Conservation (phyloP, 2,888 invertebrate genomes). For the Clanis bilineata region DNA sequence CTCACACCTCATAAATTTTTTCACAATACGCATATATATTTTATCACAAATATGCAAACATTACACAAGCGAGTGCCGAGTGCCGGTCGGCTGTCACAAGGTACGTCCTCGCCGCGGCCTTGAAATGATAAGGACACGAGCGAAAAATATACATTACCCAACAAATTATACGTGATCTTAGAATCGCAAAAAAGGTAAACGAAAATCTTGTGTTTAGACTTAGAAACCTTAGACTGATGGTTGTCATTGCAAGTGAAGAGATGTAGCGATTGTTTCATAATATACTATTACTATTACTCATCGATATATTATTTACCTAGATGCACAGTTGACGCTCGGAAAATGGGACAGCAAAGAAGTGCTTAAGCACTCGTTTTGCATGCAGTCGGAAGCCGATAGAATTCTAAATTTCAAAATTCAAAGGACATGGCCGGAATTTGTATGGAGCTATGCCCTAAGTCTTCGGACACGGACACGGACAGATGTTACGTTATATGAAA, state of each 20-base stretch:
- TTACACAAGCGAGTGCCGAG: constrained; percentile 6
- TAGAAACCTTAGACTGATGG: no score
- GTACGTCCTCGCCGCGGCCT: constrained; percentile 9
- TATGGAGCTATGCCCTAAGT: no score
- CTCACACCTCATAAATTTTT: neutral
- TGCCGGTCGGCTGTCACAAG: constrained; percentile 10
- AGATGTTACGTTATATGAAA: no score
- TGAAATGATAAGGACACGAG: constrained; percentile 10
- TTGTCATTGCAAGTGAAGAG: neutral
- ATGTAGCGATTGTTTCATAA: neutral
- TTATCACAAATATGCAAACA: constrained; percentile 12
- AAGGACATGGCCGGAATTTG: no score
- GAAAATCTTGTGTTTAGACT: neutral
- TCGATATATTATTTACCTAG: no score
- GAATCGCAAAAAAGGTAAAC: neutral
- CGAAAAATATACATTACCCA: neutral
- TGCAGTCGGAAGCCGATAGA: no score
- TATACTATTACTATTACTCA: no score
- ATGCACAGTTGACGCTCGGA: no score
- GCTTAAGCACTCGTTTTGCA: no score
- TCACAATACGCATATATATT: neutral
- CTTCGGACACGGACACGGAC: no score
- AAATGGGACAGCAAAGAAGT: no score
- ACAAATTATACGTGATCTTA: neutral
- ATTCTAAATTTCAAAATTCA: no score